Percentiles rank a stretch among this genome's conserved stretches.
Conservation (phyloP, 2,113 vertebrate genomes). For the Fulica atra region DNA sequence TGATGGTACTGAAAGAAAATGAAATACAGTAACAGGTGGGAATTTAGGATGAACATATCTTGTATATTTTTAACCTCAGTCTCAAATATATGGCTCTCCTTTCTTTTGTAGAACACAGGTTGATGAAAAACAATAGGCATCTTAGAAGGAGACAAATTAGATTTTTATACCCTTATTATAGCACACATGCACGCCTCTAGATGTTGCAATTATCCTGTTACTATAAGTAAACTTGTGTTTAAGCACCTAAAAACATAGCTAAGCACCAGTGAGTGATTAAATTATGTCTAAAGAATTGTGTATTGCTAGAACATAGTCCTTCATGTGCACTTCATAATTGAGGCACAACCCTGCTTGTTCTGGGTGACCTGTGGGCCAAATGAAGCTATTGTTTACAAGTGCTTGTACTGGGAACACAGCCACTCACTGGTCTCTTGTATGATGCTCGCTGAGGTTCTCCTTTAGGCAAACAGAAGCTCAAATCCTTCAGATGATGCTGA, state of each 20-base stretch:
- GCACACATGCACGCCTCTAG: neutral
- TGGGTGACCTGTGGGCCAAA: neutral
- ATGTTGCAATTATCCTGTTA: neutral
- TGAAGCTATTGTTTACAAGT: neutral
- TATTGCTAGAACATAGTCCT: neutral
- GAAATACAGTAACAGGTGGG: neutral
- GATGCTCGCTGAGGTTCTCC: neutral
- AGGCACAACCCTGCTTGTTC: neutral
- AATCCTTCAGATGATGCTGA: neutral
- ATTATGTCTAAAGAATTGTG: neutral
- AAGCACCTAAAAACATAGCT: neutral
- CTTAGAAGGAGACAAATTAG: neutral
- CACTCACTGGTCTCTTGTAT: neutral
- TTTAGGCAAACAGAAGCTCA: neutral
- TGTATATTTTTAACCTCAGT: neutral
- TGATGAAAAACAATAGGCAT: neutral
- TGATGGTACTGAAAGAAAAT: neutral
- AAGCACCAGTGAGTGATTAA: neutral
- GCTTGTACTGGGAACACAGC: rapidly evolving
- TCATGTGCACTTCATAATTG: neutral
- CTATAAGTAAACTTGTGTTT: neutral
- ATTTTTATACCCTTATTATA: neutral
- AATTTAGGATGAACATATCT: neutral
- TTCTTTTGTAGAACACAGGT: neutral
- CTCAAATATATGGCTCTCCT: neutral